A percentile compares a stretch with the other conserved stretches of the same genome.
Evolutionary conservation across 2,888 invertebrate species (phyloP).

Genomic region (Celastrina argiolus): DNA sequence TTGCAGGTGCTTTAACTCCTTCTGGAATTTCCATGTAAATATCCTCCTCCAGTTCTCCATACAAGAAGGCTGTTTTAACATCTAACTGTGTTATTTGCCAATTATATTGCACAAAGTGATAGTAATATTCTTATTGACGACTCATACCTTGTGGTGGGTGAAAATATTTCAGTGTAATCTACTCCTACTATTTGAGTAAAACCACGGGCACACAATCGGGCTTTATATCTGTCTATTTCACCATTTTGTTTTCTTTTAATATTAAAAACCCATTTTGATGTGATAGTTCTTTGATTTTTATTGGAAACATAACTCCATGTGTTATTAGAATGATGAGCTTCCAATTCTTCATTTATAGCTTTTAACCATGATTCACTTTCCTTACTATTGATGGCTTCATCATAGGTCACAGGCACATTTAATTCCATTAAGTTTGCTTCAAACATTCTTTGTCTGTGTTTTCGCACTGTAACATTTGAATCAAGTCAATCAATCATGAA

Average conservation of each 20-base stretch:
- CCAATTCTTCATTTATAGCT: neutral
- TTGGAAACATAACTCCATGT: neutral
- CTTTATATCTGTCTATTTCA: too few species aligned
- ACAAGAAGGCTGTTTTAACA: constrained; percentile 25
- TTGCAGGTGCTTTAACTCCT: constrained; percentile 1
- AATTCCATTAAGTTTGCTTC: neutral
- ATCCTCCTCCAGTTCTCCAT: constrained; percentile 22
- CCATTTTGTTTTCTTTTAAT: too few species aligned
- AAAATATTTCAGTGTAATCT: too few species aligned
- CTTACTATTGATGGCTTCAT: neutral
- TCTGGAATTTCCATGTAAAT: constrained; percentile 23
- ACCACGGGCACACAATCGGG: too few species aligned
- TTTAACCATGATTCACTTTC: neutral
- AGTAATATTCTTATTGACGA: too few species aligned
- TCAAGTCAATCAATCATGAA: neutral
- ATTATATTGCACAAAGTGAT: too few species aligned
- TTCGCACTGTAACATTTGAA: neutral
- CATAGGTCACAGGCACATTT: neutral
- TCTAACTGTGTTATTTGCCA: constrained; percentile 25
- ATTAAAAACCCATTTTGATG: too few species aligned
- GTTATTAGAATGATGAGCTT: neutral
- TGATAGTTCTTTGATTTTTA: neutral
- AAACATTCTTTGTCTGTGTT: neutral
- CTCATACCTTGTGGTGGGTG: too few species aligned
- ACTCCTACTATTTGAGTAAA: too few species aligned